Percentiles rank a stretch among this genome's conserved stretches.
phyloP scores from a whole-genome alignment of 2,888 invertebrate genomes.

The Hydrotaea diabolus region DNA sequence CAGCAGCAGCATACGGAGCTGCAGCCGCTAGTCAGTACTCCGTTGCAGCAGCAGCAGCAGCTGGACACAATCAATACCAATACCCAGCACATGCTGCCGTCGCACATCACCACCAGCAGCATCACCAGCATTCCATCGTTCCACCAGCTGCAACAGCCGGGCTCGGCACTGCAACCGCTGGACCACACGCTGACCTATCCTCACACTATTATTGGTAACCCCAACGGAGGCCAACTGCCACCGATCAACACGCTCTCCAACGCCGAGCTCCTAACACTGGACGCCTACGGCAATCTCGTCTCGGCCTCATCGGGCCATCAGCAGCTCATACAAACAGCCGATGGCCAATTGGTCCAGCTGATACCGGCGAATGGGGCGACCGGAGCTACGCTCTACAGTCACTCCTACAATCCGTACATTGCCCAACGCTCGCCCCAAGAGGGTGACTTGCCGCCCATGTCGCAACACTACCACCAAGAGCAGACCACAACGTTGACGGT shows the following conservation, averaged over 20 bases:
- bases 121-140: slow-evolving; percentile 79
- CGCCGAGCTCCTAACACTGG: slow-evolving; percentile 46
- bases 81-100: slow-evolving; percentile 76
- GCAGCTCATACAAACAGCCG: slow-evolving; percentile 74
- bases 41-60: slow-evolving; percentile 71
- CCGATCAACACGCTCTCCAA: slow-evolving; percentile 27
- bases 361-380: slow-evolving; percentile 82
- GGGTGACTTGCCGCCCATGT: slow-evolving; percentile 77
- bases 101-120: slow-evolving; percentile 74
- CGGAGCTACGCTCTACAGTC: slow-evolving; percentile 73
- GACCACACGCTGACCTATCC: slow-evolving; percentile 84
- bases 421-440: slow-evolving; percentile 77
- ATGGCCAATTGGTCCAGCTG: slow-evolving; percentile 76
- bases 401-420: slow-evolving; percentile 71
- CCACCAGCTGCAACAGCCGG: slow-evolving; percentile 83
- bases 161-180: slow-evolving; percentile 81
- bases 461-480: slow-evolving; percentile 60
- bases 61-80: slow-evolving; percentile 75
- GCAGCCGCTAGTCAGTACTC: slow-evolving; percentile 70
- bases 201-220: slow-evolving; percentile 92
- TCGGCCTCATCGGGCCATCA: background rate
- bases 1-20: slow-evolving; percentile 70
- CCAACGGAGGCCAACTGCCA: slow-evolving; percentile 38
- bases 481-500: background rate
- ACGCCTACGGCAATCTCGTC: slow-evolving; percentile 78